Base-by-base conservation (phyloP, 2,888 invertebrate genomes). In the Gari tellinella region DNA sequence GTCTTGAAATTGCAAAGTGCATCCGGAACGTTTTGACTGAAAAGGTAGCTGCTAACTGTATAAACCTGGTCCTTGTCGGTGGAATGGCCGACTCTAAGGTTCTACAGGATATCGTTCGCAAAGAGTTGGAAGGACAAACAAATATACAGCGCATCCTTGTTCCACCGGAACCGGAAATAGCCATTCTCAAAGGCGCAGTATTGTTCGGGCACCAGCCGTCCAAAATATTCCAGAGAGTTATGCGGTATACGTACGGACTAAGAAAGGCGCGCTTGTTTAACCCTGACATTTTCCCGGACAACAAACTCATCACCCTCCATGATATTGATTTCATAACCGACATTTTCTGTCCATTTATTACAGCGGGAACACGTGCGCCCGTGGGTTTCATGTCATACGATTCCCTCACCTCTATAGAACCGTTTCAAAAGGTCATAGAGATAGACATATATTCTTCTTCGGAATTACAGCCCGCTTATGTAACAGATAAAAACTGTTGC, bases 91-190 rank as follows among this genome's bases (percentile, higher is more conserved):
- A 56, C 23, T 78, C 78, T 17, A 45, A 53, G 8, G 53, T 74
- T 2, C 56, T 78, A 23, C 78, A 78, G 48, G 78, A 78, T 46
- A 55, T 74, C 2, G 45, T 78, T 19, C 57, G 69, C 49, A 52
- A 55, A 17, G 78, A 78, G 41, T 67, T 78, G 14, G 78, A 78
- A 61, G 65, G 58, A 25, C 60, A 51, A n/a, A 74, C 78, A 1
- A 73, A 67, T 21, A 74, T 78, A 46, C 66, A 74, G 19, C 58
- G 72, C 3, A 78, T 78, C 7, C 61, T 78, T 19, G 78, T 78
- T n/a, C 73, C 78, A 17, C 78, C 78, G 26, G 78, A 78, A 52
- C 78, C 78, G 61, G 70, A 78, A 49, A 48, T 78, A n/a, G 73
- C 74, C n/a, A 56, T 72, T 51, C 38, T 78, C 19, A 78, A 78